These are phyloP conservation scores for Pristionchus fissidentatus DNA, from an alignment of 2,888 invertebrate genomes.

Conservation along the genomic window DNA sequence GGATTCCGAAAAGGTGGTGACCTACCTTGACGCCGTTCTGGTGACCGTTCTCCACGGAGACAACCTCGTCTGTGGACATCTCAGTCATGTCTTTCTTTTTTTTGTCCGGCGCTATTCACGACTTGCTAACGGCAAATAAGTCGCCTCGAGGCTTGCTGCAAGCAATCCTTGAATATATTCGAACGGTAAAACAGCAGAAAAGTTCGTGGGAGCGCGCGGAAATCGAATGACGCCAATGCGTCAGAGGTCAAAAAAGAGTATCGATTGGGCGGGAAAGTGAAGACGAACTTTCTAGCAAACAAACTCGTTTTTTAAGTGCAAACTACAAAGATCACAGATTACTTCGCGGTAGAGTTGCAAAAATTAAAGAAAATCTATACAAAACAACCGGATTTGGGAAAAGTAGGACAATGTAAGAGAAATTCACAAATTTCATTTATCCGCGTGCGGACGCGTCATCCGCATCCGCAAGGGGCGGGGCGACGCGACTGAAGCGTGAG, in stretches of 20 bases:
- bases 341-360: background rate
- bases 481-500: background rate
- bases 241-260: slow-evolving; percentile 15
- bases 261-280: slow-evolving; percentile 23
- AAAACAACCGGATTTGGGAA: background rate
- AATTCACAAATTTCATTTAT: slow-evolving; percentile 45
- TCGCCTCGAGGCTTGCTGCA: background rate
- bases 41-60: slow-evolving; percentile 1
- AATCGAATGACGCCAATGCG: too few species aligned
- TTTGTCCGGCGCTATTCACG: background rate
- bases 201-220: background rate
- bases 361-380: slow-evolving; percentile 1
- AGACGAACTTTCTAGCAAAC: background rate
- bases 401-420: slow-evolving; percentile 20
- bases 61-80: slow-evolving; percentile 30
- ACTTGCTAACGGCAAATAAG: slow-evolving; percentile 6
- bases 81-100: background rate
- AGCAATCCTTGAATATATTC: background rate
- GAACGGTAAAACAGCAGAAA: background rate
- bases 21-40: slow-evolving; percentile 34
- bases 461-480: background rate
- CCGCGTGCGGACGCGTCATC: slow-evolving; percentile 42
- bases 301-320: background rate
- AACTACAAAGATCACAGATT: slow-evolving; percentile 27
- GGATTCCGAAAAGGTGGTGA: background rate